Evolutionary conservation across 2,888 invertebrate species (phyloP).

Genomic region (Clunio marinus): DNA sequence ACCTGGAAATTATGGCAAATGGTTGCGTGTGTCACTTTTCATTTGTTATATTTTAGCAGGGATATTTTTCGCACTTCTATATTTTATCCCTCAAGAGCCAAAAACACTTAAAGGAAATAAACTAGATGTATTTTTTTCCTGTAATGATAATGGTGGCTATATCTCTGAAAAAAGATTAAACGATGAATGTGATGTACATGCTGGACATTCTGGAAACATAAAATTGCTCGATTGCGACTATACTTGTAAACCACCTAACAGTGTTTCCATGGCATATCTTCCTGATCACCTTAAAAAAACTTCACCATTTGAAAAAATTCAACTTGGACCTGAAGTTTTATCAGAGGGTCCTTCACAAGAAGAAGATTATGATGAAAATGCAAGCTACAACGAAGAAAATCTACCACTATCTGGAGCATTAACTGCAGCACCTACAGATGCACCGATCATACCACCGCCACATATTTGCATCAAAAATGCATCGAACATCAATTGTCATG

Average conservation of each 20-base stretch:
- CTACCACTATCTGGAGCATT: constrained; percentile 33
- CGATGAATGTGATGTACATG: constrained; percentile 66
- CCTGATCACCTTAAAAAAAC: constrained; percentile 43
- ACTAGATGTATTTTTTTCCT: constrained; percentile 67
- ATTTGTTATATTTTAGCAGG: constrained; percentile 64
- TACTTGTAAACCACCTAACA: constrained; percentile 58
- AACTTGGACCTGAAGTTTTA: constrained; percentile 42
- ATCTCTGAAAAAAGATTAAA: constrained; percentile 70
- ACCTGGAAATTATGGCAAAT: constrained; percentile 56
- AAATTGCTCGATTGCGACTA: constrained; percentile 67
- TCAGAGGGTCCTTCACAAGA: constrained; percentile 48
- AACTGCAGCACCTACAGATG: constrained; percentile 35
- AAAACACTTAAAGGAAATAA: constrained; percentile 51
- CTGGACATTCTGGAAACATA: constrained; percentile 59
- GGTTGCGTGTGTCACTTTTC: constrained; percentile 65
- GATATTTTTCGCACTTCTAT: constrained; percentile 60
- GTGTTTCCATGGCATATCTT: constrained; percentile 49
- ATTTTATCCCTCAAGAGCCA: constrained; percentile 64
- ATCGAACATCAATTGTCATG: constrained; percentile 8
- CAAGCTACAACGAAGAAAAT: background rate
- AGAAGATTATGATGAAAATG: constrained; percentile 44
- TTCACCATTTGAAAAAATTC: constrained; percentile 40
- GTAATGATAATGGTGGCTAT: constrained; percentile 64
- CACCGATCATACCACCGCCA: constrained; percentile 50
- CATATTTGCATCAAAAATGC: constrained; percentile 56